Evolutionary conservation across 2,888 invertebrate genomes (phyloP), one percentile per base, ranked within the genome.

Genomic region (Periphyllus acericola): DNA sequence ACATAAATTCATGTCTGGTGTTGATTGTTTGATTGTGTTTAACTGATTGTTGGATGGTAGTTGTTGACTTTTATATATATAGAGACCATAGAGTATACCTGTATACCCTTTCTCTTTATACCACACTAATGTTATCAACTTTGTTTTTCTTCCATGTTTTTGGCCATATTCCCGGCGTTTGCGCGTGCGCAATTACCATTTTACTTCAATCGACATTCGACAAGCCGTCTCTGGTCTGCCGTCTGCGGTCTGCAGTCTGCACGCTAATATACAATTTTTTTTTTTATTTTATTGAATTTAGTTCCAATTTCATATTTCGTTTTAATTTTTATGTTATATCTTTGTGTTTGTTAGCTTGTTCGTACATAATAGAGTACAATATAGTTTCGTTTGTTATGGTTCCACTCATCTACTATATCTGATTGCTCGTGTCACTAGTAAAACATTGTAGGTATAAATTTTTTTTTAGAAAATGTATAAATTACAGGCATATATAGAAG

Each of bases 161-260:
- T 76, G 9, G 25, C 66, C 5, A 29, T 84, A 21, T 86, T 29
- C 66, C 78, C 55, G 85, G 71, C 21, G 60, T 74, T 71, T 52
- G 80, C 86, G 80, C 86, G 0, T 87, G 86, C 86, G 86, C 80
- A 72, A 72, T 74, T 74, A 86, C 72, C 72, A 80, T 80, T 74
- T 79, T 60, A 72, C 34, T n/a, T 29, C 60, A 83, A 83, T 83
- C 74, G 83, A 83, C 60, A 83, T 75, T 83, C 74, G 83, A 83
- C 74, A 74, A 60, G 25, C n/a, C 6, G 40, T 60, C 60, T 79
- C 60, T 21, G n/a, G n/a, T n/a, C 52, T 29, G 4, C 6, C 6
- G 32, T 25, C 74, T 34, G 19, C n/a, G n/a, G n/a, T n/a, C n/a
- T 6, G 6, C 34, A n/a, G 25, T 5, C 46, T 17, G 25, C n/a